Evolutionary conservation across 1,140 invertebrate genomes (phyloP), one percentile per base, ranked within the genome.

Genomic region (Acromyrmex heyeri): DNA sequence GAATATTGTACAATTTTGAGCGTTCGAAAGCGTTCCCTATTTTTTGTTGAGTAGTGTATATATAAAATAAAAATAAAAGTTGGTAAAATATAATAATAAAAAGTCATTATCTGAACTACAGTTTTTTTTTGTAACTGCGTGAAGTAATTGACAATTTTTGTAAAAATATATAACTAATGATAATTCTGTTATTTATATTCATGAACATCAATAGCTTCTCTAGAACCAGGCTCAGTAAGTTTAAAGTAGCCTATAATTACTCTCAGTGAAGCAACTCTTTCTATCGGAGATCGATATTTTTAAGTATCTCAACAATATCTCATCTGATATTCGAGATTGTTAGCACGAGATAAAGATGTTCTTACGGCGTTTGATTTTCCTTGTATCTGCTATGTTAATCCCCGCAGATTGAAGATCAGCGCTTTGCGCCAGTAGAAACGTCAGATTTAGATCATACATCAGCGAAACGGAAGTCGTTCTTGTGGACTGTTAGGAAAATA

Each of bases 391-490:
- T 7, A n/a, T 57, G 59, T 73, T 75, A 44, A 78, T 85, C 61
- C 48, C n/a, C 30, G 8, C 72, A 48, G 72, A 65, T 64, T 57
- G 73, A 64, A 27, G 44, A 55, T 38, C 34, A 61, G 48, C 48
- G 61, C 82, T 78, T 85, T 27, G 62, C 27, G 59, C 61, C 38
- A 85, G 50, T n/a, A 21, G 50, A 57, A 64, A 64, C 16, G 30
- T 78, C 73, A 67, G 82, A 78, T 78, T 76, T 85, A 65, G 75
- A 69, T 77, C 82, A 55, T 78, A 77, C 82, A 78, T 77, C 73
- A 85, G 73, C 55, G 27, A 76, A 76, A 85, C 30, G 48, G 8
- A 78, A 85, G 21, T 53, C 38, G 30, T 64, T 77, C 73, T 85
- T 78, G 48, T 69, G 50, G 48, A 48, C 59, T 59, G 34, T 18